phyloP scores from a whole-genome alignment of 2,888 invertebrate genomes.

The Volucella bombylans region DNA sequence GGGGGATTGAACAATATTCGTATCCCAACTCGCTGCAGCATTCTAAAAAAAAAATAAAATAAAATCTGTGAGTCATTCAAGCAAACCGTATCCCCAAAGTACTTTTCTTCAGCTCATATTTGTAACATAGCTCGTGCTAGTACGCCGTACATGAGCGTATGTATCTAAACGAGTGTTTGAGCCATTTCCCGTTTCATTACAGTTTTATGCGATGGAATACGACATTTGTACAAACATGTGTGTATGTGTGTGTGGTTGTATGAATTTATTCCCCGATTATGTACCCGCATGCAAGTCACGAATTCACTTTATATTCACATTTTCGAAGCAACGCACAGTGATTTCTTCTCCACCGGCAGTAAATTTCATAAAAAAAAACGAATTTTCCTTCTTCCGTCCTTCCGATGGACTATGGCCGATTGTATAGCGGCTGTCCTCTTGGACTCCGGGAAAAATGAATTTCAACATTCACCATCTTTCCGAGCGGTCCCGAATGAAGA shows the following conservation, averaged over 20 bases:
- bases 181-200: slow-evolving; percentile 22
- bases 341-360: slow-evolving; percentile 69
- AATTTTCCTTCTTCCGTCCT: slow-evolving; percentile 38
- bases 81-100: slow-evolving; percentile 30
- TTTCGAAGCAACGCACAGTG: slow-evolving; percentile 67
- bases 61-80: slow-evolving; percentile 7
- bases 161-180: not conserved
- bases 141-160: not conserved
- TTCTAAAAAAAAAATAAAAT: slow-evolving; percentile 6
- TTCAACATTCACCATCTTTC: slow-evolving; percentile 33
- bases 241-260: slow-evolving; percentile 16
- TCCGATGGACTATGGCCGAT: not conserved
- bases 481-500: not conserved
- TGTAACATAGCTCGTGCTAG: slow-evolving; percentile 3
- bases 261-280: slow-evolving; percentile 67
- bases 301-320: slow-evolving; percentile 74
- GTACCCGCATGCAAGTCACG: slow-evolving; percentile 73
- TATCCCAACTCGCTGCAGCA: slow-evolving; percentile 29
- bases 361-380: slow-evolving; percentile 65
- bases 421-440: not conserved
- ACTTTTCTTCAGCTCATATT: slow-evolving; percentile 50
- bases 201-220: slow-evolving; percentile 34
- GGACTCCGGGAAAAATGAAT: slow-evolving; percentile 42
- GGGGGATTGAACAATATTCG: not conserved
- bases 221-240: not conserved